These are phyloP conservation scores for Chiridota heheva DNA, from an alignment of 35 echinoderm and acorn worm genomes.

Conservation along the genomic window DNA sequence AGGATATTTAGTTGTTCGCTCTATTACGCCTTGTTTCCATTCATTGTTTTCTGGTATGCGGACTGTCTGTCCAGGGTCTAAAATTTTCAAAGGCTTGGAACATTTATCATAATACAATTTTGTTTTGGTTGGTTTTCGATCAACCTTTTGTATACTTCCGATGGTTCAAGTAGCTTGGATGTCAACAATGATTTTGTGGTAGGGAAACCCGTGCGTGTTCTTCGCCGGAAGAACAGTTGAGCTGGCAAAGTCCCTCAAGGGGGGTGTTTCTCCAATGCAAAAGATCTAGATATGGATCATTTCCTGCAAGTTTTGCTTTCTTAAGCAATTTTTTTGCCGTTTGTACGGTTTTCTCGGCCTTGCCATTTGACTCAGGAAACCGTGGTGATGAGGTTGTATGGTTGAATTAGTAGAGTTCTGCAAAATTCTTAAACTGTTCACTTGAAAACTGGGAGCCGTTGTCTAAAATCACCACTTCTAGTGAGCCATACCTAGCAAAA, in stretches of 20 bases:
- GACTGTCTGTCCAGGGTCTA: too few relatives aligned
- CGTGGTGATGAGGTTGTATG: not conserved
- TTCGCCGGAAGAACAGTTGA: constrained; percentile 23
- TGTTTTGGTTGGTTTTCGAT: too few relatives aligned
- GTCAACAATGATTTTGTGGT: not conserved
- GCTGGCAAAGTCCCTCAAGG: not conserved
- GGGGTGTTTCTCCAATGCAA: not conserved
- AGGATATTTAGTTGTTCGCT: too few relatives aligned
- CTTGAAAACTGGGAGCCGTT: not conserved
- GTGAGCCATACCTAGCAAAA: constrained; percentile 1
- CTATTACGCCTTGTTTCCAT: too few relatives aligned
- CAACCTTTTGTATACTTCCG: too few relatives aligned
- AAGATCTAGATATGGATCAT: not conserved
- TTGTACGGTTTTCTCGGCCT: constrained; percentile 1
- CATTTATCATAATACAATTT: too few relatives aligned
- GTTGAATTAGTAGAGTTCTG: not conserved
- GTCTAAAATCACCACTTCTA: not conserved
- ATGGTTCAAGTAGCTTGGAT: not conserved
- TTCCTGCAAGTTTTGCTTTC: constrained; percentile 2
- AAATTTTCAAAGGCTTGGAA: too few relatives aligned
- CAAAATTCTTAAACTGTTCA: not conserved
- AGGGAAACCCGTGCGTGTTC: not conserved
- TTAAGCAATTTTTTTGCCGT: not conserved
- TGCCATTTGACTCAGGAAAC: constrained; percentile 2
- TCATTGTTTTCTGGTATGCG: too few relatives aligned